Percentiles rank a stretch among this genome's conserved stretches.
phyloP scores from a whole-genome alignment of 1,140 invertebrate genomes.

The Drosophila chauvacae region DNA sequence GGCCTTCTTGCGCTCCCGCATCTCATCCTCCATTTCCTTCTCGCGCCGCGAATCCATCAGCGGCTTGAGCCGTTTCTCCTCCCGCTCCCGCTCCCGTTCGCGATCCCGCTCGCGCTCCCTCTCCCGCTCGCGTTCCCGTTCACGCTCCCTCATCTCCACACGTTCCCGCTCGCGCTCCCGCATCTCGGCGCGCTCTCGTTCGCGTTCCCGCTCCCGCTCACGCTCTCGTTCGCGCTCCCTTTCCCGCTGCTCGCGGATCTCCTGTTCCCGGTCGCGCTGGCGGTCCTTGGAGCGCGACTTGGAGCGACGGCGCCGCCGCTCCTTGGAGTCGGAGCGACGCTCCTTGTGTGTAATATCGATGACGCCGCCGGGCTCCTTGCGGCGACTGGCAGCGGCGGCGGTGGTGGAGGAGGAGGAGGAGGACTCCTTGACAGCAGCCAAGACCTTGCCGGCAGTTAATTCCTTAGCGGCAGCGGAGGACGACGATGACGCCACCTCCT shows the following conservation, averaged over 20 bases:
- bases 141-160: slow-evolving; percentile 84
- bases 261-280: slow-evolving; percentile 82
- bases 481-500: slow-evolving; percentile 3
- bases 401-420: slow-evolving; percentile 16
- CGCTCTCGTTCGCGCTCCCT: slow-evolving; percentile 84
- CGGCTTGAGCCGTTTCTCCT: slow-evolving; percentile 85
- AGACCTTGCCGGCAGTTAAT: background rate
- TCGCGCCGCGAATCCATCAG: slow-evolving; percentile 89
- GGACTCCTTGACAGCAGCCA: slow-evolving; percentile 9
- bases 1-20: slow-evolving; percentile 94
- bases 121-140: slow-evolving; percentile 85
- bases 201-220: slow-evolving; percentile 84
- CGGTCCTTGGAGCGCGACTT: slow-evolving; percentile 85
- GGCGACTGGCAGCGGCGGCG: slow-evolving; percentile 20
- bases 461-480: background rate
- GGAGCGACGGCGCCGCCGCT: slow-evolving; percentile 72
- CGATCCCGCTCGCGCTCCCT: slow-evolving; percentile 83
- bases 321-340: slow-evolving; percentile 63
- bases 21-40: slow-evolving; percentile 96
- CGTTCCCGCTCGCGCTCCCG: slow-evolving; percentile 86
- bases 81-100: slow-evolving; percentile 84
- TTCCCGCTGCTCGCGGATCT: slow-evolving; percentile 70
- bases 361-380: slow-evolving; percentile 45
- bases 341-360: slow-evolving; percentile 76
- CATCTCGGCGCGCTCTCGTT: slow-evolving; percentile 74